Evolutionary conservation across 2,113 vertebrate genomes (phyloP).

Genomic region (Sardina pilchardus): DNA sequence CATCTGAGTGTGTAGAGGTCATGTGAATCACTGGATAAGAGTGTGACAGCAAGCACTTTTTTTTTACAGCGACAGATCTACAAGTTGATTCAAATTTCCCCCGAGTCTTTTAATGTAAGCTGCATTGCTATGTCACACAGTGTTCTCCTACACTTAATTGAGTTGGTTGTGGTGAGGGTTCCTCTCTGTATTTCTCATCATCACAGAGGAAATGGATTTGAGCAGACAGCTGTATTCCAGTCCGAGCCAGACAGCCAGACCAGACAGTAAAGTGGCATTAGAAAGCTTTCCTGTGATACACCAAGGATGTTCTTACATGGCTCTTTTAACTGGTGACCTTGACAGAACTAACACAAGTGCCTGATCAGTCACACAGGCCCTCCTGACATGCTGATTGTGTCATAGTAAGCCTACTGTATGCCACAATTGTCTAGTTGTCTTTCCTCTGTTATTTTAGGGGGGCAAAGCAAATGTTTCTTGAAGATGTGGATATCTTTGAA

Average conservation of each 20-base stretch:
- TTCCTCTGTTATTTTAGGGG: background rate
- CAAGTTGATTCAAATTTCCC: background rate
- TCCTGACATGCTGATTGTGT: background rate
- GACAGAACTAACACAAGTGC: background rate
- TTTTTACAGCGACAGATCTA: background rate
- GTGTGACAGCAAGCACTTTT: background rate
- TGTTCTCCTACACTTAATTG: background rate
- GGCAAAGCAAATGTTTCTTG: no score
- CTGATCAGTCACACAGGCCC: background rate
- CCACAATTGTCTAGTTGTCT: background rate
- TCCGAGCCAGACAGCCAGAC: background rate
- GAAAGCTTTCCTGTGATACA: conserved; percentile 5
- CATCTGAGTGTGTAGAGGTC: background rate
- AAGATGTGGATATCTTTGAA: no score
- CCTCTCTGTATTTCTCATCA: background rate
- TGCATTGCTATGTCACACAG: background rate
- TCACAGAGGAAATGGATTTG: background rate
- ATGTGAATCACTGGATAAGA: background rate
- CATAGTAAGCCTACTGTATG: background rate
- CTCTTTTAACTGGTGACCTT: background rate
- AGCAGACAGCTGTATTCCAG: background rate
- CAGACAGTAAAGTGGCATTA: background rate
- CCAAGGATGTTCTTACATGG: conserved; percentile 5
- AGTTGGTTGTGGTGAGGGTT: background rate
- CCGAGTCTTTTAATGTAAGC: background rate